These are phyloP conservation scores for Semotilus atromaculatus DNA, from an alignment of 2,797 vertebrate species.

Conservation along the genomic window DNA sequence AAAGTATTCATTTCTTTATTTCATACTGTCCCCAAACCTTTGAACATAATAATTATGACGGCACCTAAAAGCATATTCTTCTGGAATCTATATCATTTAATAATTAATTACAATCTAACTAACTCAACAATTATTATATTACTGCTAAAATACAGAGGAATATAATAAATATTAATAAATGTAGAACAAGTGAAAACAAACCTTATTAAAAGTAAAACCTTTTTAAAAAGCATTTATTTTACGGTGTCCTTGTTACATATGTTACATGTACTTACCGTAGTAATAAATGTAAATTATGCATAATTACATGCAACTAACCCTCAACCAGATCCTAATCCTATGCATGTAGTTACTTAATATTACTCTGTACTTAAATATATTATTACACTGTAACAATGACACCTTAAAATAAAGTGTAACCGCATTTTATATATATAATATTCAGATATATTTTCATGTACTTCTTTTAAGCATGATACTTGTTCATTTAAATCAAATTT, in stretches of 20 bases:
- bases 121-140: too few relatives aligned
- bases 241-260: too few relatives aligned
- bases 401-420: too few relatives aligned
- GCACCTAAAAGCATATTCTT: neutral
- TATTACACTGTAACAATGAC: too few relatives aligned
- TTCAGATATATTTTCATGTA: neutral
- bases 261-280: too few relatives aligned
- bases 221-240: neutral
- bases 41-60: neutral
- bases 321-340: too few relatives aligned
- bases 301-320: too few relatives aligned
- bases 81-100: neutral
- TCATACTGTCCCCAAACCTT: neutral
- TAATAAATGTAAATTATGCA: too few relatives aligned
- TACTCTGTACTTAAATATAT: too few relatives aligned
- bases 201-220: neutral
- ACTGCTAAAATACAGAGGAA: neutral
- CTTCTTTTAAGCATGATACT: neutral
- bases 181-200: neutral
- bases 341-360: too few relatives aligned
- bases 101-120: neutral
- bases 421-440: too few relatives aligned
- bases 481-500: constrained; percentile 41
- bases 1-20: neutral
- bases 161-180: neutral